Conservation (phyloP, 2,797 vertebrate genomes). For the Passerculus sandwichensis region DNA sequence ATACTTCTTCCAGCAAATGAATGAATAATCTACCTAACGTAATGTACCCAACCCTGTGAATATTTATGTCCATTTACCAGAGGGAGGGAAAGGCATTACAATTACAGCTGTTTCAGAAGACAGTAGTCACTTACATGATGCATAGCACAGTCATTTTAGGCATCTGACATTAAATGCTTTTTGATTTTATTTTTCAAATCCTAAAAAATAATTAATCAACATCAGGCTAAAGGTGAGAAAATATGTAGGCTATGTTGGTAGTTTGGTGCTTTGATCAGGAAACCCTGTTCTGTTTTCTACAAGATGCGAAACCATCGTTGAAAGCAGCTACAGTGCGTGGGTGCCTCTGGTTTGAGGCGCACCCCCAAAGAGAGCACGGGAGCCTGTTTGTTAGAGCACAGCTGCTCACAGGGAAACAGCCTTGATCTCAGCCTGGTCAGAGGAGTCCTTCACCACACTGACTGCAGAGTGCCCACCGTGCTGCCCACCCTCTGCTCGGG, state of each 20-base stretch:
- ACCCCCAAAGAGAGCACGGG: background rate
- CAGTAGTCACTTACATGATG: background rate
- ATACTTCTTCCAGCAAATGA: background rate
- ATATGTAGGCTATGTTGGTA: background rate
- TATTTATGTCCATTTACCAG: background rate
- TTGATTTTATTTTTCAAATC: background rate
- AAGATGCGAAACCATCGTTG: background rate
- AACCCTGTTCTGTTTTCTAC: background rate
- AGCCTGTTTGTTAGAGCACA: background rate
- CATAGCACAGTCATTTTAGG: background rate
- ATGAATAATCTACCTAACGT: background rate
- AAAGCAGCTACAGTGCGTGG: background rate
- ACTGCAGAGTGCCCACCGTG: background rate
- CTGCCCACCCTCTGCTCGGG: background rate
- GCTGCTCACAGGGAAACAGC: background rate
- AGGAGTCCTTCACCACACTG: background rate
- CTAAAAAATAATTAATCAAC: background rate
- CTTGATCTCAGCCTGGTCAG: background rate
- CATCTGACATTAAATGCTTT: background rate
- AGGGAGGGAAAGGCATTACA: background rate
- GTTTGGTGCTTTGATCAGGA: background rate
- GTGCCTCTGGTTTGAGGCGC: background rate
- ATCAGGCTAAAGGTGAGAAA: background rate
- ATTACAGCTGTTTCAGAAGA: background rate
- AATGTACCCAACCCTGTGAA: background rate